Base-by-base conservation (phyloP, 2,113 vertebrate genomes). In the Labeo rohita region DNA sequence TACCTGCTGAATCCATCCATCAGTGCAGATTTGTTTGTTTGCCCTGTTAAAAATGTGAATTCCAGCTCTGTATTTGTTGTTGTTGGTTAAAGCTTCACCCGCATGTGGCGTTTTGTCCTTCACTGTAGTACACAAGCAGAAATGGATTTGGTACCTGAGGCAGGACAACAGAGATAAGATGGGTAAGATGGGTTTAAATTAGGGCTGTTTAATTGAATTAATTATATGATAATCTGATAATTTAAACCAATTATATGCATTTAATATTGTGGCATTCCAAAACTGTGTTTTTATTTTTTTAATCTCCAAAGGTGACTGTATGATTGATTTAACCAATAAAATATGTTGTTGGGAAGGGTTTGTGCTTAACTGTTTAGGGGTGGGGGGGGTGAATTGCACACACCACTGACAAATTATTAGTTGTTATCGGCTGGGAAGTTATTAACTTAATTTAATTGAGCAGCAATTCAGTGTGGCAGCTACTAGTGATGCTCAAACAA, bases 21-120 rank as follows among this genome's bases (percentile, higher is more conserved):
- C 68, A 73, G 65, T 50, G 11, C 23, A 18, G 63, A 10, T 83
- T 70, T 73, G 81, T 83, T 83, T 83, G 12, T 34, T 47, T 70
- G 43, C 50, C n/a, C 10, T 59, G 59, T 36, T 70, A 18, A 68
- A 82, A 39, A 13, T 70, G 34, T 72, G 81, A 72, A 36, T 72
- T 73, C 21, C 34, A 50, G 47, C 23, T 36, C 8, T 18, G 39
- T 83, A 50, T 56, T 52, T 83, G 43, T 49, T 83, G 23, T 39
- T 82, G 63, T 34, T 47, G 78, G 43, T 77, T 10, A 16, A 80
- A 47, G 56, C 36, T 80, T 11, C 16, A 16, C 34, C 28, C n/a
- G 73, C 28, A 8, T 68, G 49, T 56, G 16, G 39, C 13, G 0
- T 50, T 66, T 81, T 28, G 8, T 50, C 56, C 18, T n/a, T 80